Base-by-base conservation (phyloP, 2,113 vertebrate species). In the Alethe castanea region DNA sequence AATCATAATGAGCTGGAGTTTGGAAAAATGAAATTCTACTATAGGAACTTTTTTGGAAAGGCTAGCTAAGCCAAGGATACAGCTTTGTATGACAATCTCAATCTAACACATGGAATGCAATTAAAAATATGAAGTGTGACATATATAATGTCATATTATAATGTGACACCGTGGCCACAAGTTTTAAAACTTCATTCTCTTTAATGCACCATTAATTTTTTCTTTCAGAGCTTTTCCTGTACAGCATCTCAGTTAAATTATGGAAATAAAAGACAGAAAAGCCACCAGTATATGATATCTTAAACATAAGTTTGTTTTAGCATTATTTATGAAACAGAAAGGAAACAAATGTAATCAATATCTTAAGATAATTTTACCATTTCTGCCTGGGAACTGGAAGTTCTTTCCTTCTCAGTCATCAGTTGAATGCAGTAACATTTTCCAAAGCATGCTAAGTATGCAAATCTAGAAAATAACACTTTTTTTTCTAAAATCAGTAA, bases 191-290 rank as follows among this genome's bases (percentile, higher is more conserved):
- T 22, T 59, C 54, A 81, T 77, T 65, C 35, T 74, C 12, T 53
- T 94, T 95, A 81, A 76, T 66, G n/a, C 11, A 52, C 4, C 10
- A 25, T 40, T 84, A 8, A 36, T 20, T 77, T 86, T 57, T 45
- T 29, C 7, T 94, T 92, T 92, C 36, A 70, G 17, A 47, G 14
- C 8, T 89, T 86, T 91, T 89, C 72, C 70, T 33, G 35, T 26
- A 84, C 38, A 92, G 26, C 33, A 67, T 14, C 28, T 26, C 28
- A 81, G 24, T 85, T 86, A 79, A 94, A 82, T 60, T 57, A 81
- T 57, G 36, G 35, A 96, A 92, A 76, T 52, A 71, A 92, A 96
- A 74, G 50, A 96, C 8, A 60, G n/a, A 59, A 70, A 96, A 85
- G 52, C 12, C 4, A 20, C 7, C 57, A 92, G 56, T 6, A 47